Percentiles rank a stretch among this genome's conserved stretches.
Conservation (phyloP, 2,113 vertebrate genomes). For the Melanocharis versteri region DNA sequence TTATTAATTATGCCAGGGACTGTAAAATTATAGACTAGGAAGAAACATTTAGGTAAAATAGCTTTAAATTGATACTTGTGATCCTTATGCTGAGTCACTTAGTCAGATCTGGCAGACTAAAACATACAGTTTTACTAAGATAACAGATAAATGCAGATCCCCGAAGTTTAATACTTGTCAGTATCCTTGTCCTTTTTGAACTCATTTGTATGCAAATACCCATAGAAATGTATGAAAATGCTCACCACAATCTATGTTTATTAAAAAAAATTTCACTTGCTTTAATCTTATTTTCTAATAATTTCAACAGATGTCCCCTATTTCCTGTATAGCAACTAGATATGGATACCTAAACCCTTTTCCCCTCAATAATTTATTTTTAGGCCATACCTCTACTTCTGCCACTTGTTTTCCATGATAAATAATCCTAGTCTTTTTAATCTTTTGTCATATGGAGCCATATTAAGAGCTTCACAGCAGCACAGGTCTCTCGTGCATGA, state of each 20-base stretch:
- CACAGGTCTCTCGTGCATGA: not conserved
- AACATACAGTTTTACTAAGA: not conserved
- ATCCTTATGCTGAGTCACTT: not conserved
- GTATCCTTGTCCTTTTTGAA: not conserved
- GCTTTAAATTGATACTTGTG: not conserved
- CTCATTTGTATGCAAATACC: not conserved
- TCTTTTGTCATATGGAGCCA: not conserved
- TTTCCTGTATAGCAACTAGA: not conserved
- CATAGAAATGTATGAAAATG: not conserved
- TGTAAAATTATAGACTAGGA: not conserved
- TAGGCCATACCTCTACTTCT: not conserved
- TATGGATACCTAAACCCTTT: not conserved
- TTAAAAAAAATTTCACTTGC: not conserved
- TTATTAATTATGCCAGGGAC: not conserved
- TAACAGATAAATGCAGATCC: not conserved
- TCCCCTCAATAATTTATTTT: not conserved
- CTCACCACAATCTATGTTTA: not conserved
- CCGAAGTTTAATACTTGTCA: not conserved
- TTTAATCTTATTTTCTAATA: not conserved
- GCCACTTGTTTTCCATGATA: not conserved
- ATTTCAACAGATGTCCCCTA: not conserved
- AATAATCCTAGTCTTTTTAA: not conserved
- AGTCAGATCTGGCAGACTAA: not conserved
- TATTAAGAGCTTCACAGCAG: not conserved
- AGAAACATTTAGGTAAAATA: not conserved